Evolutionary conservation across 2,888 invertebrate genomes (phyloP).

Genomic region (Stictocephala bisonia): DNA sequence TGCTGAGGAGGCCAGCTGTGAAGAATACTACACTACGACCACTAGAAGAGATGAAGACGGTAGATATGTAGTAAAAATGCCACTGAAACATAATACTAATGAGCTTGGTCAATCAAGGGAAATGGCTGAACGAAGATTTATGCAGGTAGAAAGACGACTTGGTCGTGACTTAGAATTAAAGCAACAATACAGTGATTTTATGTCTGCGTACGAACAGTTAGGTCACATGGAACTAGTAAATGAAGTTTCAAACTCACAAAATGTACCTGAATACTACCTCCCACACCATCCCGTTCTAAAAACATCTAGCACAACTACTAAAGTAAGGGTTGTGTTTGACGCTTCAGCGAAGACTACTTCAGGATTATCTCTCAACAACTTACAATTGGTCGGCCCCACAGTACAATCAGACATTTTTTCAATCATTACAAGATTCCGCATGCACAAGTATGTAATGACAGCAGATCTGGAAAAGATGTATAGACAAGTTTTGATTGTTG

Average conservation of each 20-base stretch:
- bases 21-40: conserved; percentile 2
- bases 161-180: neutral
- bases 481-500: neutral
- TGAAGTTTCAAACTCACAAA: neutral
- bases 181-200: neutral
- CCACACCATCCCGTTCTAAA: conserved; percentile 8
- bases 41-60: conserved; percentile 3
- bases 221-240: conserved; percentile 10
- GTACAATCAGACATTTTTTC: conserved; percentile 9
- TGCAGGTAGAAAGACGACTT: neutral
- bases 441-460: conserved; percentile 5
- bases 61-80: neutral
- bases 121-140: neutral
- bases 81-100: neutral
- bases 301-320: conserved; percentile 23
- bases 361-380: neutral
- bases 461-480: too few species aligned
- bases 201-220: neutral
- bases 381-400: conserved; percentile 3
- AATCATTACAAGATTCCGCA: neutral
- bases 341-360: conserved; percentile 9
- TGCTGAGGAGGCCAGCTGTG: neutral
- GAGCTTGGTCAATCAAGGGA: conserved; percentile 5
- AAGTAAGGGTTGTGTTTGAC: conserved; percentile 31
- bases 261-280: neutral